phyloP scores from a whole-genome alignment of 2,888 invertebrate genomes.

The Ommatoiulus sabulosus region DNA sequence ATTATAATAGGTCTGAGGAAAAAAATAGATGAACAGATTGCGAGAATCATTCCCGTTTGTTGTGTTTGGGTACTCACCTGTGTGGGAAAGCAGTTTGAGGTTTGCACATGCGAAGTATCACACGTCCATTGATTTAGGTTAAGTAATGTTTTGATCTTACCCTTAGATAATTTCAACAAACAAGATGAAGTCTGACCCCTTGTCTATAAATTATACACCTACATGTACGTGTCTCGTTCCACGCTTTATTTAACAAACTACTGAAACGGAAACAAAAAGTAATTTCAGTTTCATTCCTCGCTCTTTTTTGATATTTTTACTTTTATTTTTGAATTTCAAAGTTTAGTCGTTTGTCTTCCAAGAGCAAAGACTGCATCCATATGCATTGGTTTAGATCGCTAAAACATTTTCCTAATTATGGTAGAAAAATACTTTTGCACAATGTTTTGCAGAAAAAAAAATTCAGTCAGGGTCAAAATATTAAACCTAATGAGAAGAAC shows the following conservation, averaged over 20 bases:
- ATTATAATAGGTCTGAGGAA: background rate
- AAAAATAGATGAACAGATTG: slow-evolving; percentile 4
- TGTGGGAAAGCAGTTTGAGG: slow-evolving; percentile 37
- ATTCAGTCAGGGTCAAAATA: too few species aligned
- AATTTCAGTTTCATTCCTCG: background rate
- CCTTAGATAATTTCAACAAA: background rate
- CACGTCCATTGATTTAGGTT: slow-evolving; percentile 17
- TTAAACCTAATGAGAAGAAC: too few species aligned
- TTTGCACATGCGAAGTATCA: background rate
- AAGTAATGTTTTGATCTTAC: slow-evolving; percentile 17
- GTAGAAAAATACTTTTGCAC: too few species aligned
- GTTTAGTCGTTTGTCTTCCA: too few species aligned
- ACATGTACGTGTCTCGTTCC: background rate
- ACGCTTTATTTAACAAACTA: background rate
- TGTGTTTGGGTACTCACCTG: slow-evolving; percentile 32
- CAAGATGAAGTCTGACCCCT: background rate
- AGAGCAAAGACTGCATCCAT: too few species aligned
- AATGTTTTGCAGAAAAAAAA: too few species aligned
- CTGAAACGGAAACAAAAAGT: background rate
- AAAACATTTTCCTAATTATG: too few species aligned
- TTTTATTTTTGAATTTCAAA: background rate
- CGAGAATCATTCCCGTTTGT: background rate
- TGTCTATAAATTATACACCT: slow-evolving; percentile 8
- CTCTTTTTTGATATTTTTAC: too few species aligned
- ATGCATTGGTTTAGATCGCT: too few species aligned